A percentile compares a stretch with the other conserved stretches of the same genome.
These are phyloP conservation scores for Scaptomyza tumidula DNA, from an alignment of 2,888 invertebrate species.

Conservation along the genomic window DNA sequence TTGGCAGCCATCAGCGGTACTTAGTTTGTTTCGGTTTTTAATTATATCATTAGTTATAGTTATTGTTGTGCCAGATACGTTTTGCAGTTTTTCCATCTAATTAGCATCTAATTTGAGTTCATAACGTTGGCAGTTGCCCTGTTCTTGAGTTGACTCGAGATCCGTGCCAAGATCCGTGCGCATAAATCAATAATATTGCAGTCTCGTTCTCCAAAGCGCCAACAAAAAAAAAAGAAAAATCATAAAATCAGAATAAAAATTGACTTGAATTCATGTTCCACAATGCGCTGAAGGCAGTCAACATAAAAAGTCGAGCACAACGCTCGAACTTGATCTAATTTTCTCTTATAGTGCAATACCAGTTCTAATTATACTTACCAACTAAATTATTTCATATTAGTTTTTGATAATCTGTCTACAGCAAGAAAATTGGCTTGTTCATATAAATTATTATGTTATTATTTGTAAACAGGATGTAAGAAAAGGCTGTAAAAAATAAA, in stretches of 20 bases:
- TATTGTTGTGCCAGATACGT: constrained; percentile 63
- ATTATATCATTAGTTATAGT: constrained; percentile 60
- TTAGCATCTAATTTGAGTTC: constrained; percentile 67
- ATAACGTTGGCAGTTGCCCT: constrained; percentile 41
- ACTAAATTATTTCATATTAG: constrained; percentile 21
- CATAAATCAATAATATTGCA: constrained; percentile 72
- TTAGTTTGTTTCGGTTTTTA: constrained; percentile 50
- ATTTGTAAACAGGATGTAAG: too few species aligned
- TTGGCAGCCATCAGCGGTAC: constrained; percentile 20
- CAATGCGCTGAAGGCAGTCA: constrained; percentile 51
- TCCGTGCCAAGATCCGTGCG: constrained; percentile 60
- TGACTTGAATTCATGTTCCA: constrained; percentile 36
- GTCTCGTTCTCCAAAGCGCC: constrained; percentile 29
- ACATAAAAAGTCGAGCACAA: constrained; percentile 28
- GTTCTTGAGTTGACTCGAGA: constrained; percentile 35
- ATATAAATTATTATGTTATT: too few species aligned
- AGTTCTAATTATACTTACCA: constrained; percentile 40
- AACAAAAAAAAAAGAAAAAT: constrained; percentile 6
- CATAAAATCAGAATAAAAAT: constrained; percentile 3
- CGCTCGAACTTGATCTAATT: constrained; percentile 73
- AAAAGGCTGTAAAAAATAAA: too few species aligned
- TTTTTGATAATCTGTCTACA: background rate
- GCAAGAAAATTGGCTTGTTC: background rate
- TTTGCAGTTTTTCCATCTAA: constrained; percentile 51
- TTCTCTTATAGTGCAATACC: constrained; percentile 46